Base-by-base conservation (phyloP, 2,797 vertebrate genomes). In the Falco concolor region DNA sequence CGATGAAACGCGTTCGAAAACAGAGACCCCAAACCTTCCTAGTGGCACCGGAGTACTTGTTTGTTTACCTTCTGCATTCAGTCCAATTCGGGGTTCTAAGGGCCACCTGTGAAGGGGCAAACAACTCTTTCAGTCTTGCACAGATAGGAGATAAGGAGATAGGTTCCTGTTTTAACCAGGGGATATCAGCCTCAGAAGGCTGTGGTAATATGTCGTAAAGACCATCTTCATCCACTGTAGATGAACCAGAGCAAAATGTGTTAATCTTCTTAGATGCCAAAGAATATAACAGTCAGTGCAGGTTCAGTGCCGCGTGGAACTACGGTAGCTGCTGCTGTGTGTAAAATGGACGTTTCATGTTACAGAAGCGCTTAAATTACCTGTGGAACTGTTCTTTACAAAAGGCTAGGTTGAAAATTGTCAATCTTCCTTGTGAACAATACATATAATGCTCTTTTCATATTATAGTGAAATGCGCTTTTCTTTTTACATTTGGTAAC, bases 31-130 rank as follows among this genome's bases (percentile, higher is more conserved):
- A 28, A 18, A 34, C 38, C 38, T 30, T 80, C 38, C 25, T 24
- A 0, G 0, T 42, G 11, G 2, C 60, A 80, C 13, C 18, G 3
- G 11, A 61, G 14, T 17, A 16, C 27, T 54, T 56, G 9, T 2
- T 64, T 60, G 12, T 30, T 74, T 17, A 9, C 13, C 13, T 57
- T 59, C 32, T 45, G 25, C 32, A 53, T 30, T 53, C 34, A 32
- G 22, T 64, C 28, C 16, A 16, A 27, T 54, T 32, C 53, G 47
- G 32, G 3, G 13, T 25, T 86, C 45, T 27, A 57, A n/a, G 5
- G 8, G 56, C 44, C 8, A 10, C 25, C 34, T 50, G 18, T 42
- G 84, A 83, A 82, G 42, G 18, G 23, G 38, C 56, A 57, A 60
- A 81, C 73, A 8, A 2, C 23, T 13, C 24, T 25, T n/a, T 6